Percentiles rank a stretch among this genome's conserved stretches.
These are phyloP conservation scores for Neoascia interrupta DNA, from an alignment of 2,888 invertebrate genomes.

Conservation along the genomic window DNA sequence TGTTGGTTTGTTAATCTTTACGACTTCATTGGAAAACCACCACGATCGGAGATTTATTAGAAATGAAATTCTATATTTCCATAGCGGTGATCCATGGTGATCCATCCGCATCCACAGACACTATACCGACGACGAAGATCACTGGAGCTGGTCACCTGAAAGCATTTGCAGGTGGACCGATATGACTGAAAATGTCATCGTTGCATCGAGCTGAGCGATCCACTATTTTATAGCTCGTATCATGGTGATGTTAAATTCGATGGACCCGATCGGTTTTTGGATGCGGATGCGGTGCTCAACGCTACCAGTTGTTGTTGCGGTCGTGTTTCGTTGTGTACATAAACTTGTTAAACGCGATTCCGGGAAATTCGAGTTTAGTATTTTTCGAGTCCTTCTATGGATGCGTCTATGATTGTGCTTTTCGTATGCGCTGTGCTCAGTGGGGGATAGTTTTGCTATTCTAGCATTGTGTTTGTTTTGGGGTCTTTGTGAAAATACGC, in stretches of 20 bases:
- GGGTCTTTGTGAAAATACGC: constrained; percentile 67
- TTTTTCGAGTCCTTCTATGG: not conserved
- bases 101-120: constrained; percentile 23
- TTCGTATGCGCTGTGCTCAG: constrained; percentile 5
- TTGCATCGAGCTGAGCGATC: constrained; percentile 37
- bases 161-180: constrained; percentile 21
- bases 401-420: constrained; percentile 32
- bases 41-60: constrained; percentile 66
- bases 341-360: constrained; percentile 58
- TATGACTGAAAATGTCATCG: constrained; percentile 64
- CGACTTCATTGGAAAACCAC: constrained; percentile 69
- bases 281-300: constrained; percentile 16
- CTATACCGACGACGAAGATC: constrained; percentile 7
- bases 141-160: constrained; percentile 20
- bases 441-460: constrained; percentile 18
- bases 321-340: constrained; percentile 44
- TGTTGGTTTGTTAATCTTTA: constrained; percentile 58
- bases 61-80: constrained; percentile 70
- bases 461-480: constrained; percentile 51
- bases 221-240: constrained; percentile 59
- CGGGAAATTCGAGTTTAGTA: constrained; percentile 24
- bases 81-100: constrained; percentile 27
- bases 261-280: constrained; percentile 6
- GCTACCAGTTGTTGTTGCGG: constrained; percentile 51
- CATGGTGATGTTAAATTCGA: constrained; percentile 39